Evolutionary conservation across 2,797 vertebrate species (phyloP).

Genomic region (Schizopygopsis pylzovi): DNA sequence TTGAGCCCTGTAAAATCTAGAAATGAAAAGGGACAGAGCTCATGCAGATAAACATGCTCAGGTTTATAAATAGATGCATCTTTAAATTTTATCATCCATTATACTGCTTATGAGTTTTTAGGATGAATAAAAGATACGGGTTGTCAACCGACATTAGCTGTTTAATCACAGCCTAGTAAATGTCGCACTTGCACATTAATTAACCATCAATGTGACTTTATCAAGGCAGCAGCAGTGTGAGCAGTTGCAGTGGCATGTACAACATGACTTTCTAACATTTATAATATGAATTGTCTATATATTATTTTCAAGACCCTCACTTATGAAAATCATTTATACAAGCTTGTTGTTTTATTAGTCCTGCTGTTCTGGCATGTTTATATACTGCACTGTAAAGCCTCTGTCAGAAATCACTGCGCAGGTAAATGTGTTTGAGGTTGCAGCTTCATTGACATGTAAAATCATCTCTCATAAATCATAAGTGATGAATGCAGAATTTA

Average conservation of each 20-base stretch:
- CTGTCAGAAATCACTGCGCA: background rate
- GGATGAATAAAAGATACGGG: conserved; percentile 15
- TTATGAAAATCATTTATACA: conserved; percentile 4
- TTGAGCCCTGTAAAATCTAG: conserved; percentile 2
- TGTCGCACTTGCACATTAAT: conserved; percentile 31
- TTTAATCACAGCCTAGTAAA: conserved; percentile 32
- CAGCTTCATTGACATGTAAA: conserved; percentile 34
- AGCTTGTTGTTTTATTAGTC: conserved; percentile 18
- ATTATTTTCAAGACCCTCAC: conserved; percentile 21
- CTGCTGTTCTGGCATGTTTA: background rate
- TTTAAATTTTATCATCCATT: conserved; percentile 34
- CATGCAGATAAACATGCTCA: conserved; percentile 49
- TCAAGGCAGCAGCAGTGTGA: conserved; percentile 7
- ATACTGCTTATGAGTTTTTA: conserved; percentile 30
- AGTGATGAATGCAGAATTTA: conserved; percentile 47
- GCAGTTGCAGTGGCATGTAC: background rate
- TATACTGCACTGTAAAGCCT: background rate
- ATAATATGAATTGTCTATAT: conserved; percentile 1
- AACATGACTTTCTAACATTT: conserved; percentile 11
- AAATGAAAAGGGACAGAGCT: conserved; percentile 57
- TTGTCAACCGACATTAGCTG: conserved; percentile 8
- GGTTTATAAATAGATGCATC: conserved; percentile 34
- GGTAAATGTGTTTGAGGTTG: conserved; percentile 26
- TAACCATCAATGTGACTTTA: conserved; percentile 41
- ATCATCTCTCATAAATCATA: conserved; percentile 57